Base-by-base conservation (phyloP, 2,797 vertebrate species). In the Neosilurus mollespiculum region DNA sequence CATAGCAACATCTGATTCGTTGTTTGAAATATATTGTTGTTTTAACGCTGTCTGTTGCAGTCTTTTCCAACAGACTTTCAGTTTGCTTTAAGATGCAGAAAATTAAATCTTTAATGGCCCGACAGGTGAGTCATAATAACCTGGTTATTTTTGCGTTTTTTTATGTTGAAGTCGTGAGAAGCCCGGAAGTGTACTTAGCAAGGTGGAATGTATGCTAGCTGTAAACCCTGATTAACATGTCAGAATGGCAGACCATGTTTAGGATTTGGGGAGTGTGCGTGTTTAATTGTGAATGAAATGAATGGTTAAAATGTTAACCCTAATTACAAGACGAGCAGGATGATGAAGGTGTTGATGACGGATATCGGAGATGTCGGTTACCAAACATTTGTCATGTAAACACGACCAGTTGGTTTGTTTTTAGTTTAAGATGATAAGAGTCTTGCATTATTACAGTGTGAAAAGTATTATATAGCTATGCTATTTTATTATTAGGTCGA, bases 81-180 rank as follows among this genome's bases (percentile, higher is more conserved):
- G 12, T 77, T 22, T 81, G 64, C 80, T 11, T 81, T 18, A 87
- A 26, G 82, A 99, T 99, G 98, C 98, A 98, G 93, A 99, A 99
- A 93, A 99, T 99, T 83, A 99, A 98, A 91, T 99, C 96, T 77
- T 92, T 99, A 2, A 99, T 99, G 97, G 91, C 96, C 92, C 96
- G 98, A 16, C 98, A 98, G 98, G 98, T 99, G 92, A 94, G 94
- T 61, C 34, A 24, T 67, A n/a, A 34, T 22, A 53, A 9, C 3
- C 1, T 7, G 3, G 61, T 12, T 70, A 26, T 69, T 0, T 9
- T 66, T 18, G 30, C 26, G 51, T 14, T 2, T 69, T 18, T 34
- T 73, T 2, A 69, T 65, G 20, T 22, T 15, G 26, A 72, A 82
- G 30, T 73, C 58, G 49, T 8, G 66, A 56, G 59, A 18, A 81